These are phyloP conservation scores for Limosa lapponica DNA, from an alignment of 2,797 vertebrate species.

Conservation along the genomic window DNA sequence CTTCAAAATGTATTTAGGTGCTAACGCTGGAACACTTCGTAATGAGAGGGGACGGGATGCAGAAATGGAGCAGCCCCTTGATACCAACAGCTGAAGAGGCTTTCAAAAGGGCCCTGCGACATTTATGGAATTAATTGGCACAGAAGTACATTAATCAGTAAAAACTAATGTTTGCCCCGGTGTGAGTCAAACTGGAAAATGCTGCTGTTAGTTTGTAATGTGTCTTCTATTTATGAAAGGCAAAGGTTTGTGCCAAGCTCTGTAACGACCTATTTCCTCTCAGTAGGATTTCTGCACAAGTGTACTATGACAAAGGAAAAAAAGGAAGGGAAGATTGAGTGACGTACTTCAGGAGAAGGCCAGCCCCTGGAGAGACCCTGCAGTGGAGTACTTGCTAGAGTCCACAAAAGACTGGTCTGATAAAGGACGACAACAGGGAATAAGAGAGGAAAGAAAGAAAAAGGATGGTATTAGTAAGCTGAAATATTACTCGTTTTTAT, in stretches of 20 bases:
- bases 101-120: background rate
- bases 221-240: constrained; percentile 24
- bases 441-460: constrained; percentile 76
- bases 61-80: constrained; percentile 11
- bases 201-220: constrained; percentile 29
- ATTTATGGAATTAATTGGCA: constrained; percentile 37
- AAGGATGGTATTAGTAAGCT: constrained; percentile 72
- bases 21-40: background rate
- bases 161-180: background rate
- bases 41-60: constrained; percentile 5
- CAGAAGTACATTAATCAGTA: constrained; percentile 7
- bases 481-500: constrained; percentile 56
- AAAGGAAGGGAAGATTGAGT: constrained; percentile 78
- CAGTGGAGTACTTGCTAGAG: constrained; percentile 90
- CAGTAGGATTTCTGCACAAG: constrained; percentile 51
- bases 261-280: constrained; percentile 12
- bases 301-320: constrained; percentile 72
- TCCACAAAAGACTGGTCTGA: constrained; percentile 94
- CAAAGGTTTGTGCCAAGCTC: constrained; percentile 34
- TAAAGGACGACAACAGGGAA: constrained; percentile 79
- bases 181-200: constrained; percentile 26
- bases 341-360: constrained; percentile 92
- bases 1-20: background rate
- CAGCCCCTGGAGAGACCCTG: constrained; percentile 93
- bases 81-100: constrained; percentile 7